phyloP scores from a whole-genome alignment of 1,140 invertebrate species.

The Steinernema khuongi region DNA sequence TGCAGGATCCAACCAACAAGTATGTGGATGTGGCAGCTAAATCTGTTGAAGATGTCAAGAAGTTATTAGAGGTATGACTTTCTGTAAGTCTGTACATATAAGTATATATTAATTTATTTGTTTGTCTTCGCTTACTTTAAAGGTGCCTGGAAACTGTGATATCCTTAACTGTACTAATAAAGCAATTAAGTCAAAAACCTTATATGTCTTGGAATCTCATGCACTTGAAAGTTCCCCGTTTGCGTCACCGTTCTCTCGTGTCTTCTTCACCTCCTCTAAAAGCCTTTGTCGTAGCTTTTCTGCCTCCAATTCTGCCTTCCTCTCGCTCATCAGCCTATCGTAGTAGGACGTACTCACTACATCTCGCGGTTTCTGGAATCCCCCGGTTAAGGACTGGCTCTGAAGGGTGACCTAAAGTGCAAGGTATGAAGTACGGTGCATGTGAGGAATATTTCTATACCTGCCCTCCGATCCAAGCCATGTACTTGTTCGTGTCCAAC shows the following conservation, averaged over 20 bases:
- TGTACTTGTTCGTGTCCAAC: slow-evolving; percentile 33
- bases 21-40: slow-evolving; percentile 42
- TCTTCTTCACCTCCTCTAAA: neutral
- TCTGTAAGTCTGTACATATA: neutral
- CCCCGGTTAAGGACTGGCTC: slow-evolving; percentile 28
- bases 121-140: slow-evolving; percentile 2
- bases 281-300: neutral
- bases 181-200: neutral
- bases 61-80: slow-evolving; percentile 20
- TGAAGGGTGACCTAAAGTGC: slow-evolving; percentile 28
- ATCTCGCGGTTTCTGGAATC: slow-evolving; percentile 32
- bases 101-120: slow-evolving; percentile 6
- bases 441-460: slow-evolving; percentile 6
- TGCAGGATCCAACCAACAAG: slow-evolving; percentile 43
- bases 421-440: neutral
- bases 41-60: slow-evolving; percentile 45
- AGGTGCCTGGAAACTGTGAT: neutral
- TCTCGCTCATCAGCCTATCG: slow-evolving; percentile 25
- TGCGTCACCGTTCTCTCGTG: neutral
- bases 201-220: neutral
- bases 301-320: slow-evolving; percentile 7
- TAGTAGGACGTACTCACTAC: slow-evolving; percentile 29
- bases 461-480: slow-evolving; percentile 39
- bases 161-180: neutral
- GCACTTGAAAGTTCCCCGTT: neutral